These are phyloP conservation scores for Drosophila punjabiensis DNA, from an alignment of 1,140 invertebrate species.

Conservation along the genomic window DNA sequence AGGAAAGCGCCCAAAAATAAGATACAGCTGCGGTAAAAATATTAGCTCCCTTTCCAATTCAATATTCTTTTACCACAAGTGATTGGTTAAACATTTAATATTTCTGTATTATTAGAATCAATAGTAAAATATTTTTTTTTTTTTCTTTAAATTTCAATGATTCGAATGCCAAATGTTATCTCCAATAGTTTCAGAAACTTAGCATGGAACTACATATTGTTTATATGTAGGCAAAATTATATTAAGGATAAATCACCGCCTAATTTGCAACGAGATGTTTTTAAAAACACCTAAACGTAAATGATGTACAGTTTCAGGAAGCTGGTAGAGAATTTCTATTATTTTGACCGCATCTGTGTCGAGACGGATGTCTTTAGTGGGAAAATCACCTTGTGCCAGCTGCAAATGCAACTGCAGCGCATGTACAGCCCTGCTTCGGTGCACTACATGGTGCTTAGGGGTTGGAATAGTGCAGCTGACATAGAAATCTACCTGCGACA, in stretches of 20 bases:
- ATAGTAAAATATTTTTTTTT: background rate
- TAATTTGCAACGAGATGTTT: background rate
- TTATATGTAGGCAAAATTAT: background rate
- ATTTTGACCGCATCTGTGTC: constrained; percentile 28
- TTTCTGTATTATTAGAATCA: no score
- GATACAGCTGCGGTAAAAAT: background rate
- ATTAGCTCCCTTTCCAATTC: background rate
- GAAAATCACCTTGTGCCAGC: constrained; percentile 82
- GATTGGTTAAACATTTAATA: no score
- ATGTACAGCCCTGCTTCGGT: constrained; percentile 70
- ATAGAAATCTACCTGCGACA: constrained; percentile 76
- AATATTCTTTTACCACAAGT: background rate
- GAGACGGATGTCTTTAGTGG: constrained; percentile 56
- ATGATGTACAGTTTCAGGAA: background rate
- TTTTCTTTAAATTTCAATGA: background rate
- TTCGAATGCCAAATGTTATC: background rate
- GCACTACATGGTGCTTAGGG: constrained; percentile 60
- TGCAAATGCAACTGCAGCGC: constrained; percentile 66
- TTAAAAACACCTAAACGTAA: background rate
- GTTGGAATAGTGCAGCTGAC: constrained; percentile 66
- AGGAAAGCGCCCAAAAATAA: constrained; percentile 29
- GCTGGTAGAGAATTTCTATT: background rate
- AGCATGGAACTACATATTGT: background rate
- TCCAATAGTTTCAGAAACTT: background rate
- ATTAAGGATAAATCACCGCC: background rate